A percentile compares a stretch with the other conserved stretches of the same genome.
Conservation (phyloP, 1,140 invertebrate genomes). For the Neelides sp. region DNA sequence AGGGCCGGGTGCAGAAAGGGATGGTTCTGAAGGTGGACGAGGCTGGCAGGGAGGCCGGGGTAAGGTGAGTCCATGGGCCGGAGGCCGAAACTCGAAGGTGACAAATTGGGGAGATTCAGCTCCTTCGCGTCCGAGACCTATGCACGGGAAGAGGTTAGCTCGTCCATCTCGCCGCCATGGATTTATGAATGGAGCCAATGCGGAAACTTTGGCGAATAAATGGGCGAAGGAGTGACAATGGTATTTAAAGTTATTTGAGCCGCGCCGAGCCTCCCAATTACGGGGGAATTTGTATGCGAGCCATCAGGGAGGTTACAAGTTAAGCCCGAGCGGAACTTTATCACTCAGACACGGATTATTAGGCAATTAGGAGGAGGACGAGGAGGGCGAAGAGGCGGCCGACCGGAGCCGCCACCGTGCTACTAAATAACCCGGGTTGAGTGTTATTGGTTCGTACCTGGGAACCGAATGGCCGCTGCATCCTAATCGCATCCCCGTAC, state of each 20-base stretch:
- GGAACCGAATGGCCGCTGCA: conserved; percentile 58
- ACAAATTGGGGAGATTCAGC: conserved; percentile 26
- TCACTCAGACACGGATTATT: conserved; percentile 29
- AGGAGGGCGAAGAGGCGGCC: neutral
- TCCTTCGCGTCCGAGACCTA: conserved; percentile 27
- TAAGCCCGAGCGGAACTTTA: conserved; percentile 21
- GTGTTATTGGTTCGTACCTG: too few species aligned
- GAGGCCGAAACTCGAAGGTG: conserved; percentile 40
- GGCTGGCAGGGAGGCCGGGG: conserved; percentile 41
- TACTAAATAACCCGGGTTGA: too few species aligned
- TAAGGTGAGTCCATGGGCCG: conserved; percentile 45
- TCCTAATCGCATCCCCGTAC: conserved; percentile 56
- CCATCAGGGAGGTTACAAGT: conserved; percentile 3
- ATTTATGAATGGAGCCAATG: too few species aligned
- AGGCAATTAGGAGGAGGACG: conserved; percentile 26
- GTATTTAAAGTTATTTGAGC: too few species aligned
- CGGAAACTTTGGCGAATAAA: too few species aligned
- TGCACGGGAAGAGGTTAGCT: too few species aligned
- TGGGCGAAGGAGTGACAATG: too few species aligned
- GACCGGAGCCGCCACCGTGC: too few species aligned
- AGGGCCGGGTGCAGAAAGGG: conserved; percentile 39
- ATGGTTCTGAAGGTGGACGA: conserved; percentile 43
- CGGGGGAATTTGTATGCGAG: conserved; percentile 18
- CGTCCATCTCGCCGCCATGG: too few species aligned
- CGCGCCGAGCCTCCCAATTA: too few species aligned